Evolutionary conservation across 1,140 invertebrate genomes (phyloP).

Genomic region (Papilio polytes): DNA sequence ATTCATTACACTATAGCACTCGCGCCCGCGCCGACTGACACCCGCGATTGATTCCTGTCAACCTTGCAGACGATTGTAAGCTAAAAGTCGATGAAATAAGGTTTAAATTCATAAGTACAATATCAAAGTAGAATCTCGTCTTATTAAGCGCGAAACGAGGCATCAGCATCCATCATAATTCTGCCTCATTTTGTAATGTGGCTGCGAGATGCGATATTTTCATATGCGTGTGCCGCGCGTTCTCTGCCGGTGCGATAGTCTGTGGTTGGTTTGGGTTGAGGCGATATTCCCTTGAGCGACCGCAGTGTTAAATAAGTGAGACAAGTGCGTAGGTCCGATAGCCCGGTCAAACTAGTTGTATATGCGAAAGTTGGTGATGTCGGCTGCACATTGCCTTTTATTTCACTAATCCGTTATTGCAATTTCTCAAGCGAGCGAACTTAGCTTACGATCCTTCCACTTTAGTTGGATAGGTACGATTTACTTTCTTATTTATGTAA

Average conservation of each 20-base stretch:
- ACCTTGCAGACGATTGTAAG: slow-evolving; percentile 41
- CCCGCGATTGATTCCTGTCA: slow-evolving; percentile 53
- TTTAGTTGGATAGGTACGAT: slow-evolving; percentile 7
- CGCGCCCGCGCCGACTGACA: slow-evolving; percentile 52
- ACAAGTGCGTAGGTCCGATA: slow-evolving; percentile 61
- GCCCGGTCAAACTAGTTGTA: slow-evolving; percentile 61
- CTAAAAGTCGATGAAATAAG: slow-evolving; percentile 43
- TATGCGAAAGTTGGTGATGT: slow-evolving; percentile 64
- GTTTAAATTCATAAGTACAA: slow-evolving; percentile 44
- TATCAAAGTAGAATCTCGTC: slow-evolving; percentile 60
- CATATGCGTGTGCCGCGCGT: slow-evolving; percentile 66
- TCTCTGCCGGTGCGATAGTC: slow-evolving; percentile 36
- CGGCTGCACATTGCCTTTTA: slow-evolving; percentile 52
- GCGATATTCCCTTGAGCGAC: slow-evolving; percentile 44
- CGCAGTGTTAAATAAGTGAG: slow-evolving; percentile 46
- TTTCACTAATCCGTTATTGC: slow-evolving; percentile 66
- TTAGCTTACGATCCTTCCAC: slow-evolving; percentile 30
- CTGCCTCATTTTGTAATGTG: slow-evolving; percentile 80
- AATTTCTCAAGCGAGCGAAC: slow-evolving; percentile 55
- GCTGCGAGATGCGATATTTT: slow-evolving; percentile 73
- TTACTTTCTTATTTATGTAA: slow-evolving; percentile 24
- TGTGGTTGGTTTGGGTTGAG: slow-evolving; percentile 49
- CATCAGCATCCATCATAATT: slow-evolving; percentile 83
- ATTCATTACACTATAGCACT: slow-evolving; percentile 41
- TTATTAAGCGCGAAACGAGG: slow-evolving; percentile 78